Percentiles rank a stretch among this genome's conserved stretches.
phyloP scores from a whole-genome alignment of 2,113 vertebrate species.

The Xiphophorus maculatus region DNA sequence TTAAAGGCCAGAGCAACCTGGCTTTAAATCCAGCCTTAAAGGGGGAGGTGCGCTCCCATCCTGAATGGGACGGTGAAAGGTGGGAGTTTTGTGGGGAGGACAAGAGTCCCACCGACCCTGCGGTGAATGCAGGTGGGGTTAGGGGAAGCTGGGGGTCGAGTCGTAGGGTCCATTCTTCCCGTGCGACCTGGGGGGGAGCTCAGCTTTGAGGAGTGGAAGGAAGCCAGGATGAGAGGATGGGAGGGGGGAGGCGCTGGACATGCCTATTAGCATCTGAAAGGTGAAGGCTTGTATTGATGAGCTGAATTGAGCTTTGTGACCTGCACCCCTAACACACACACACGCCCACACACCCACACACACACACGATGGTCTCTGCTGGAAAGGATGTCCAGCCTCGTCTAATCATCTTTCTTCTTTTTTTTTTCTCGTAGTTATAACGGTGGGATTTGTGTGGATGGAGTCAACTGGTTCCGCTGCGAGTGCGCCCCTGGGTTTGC shows the following conservation, averaged over 20 bases:
- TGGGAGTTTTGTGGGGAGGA: slow-evolving; percentile 39
- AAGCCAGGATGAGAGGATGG: slow-evolving; percentile 67
- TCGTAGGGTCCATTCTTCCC: slow-evolving; percentile 68
- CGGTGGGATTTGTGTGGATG: slow-evolving; percentile 93
- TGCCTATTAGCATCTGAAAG: slow-evolving; percentile 80
- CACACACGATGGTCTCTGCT: slow-evolving; percentile 57
- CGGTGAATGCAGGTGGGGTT: slow-evolving; percentile 66
- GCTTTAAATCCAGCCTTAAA: slow-evolving; percentile 76
- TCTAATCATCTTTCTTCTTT: slow-evolving; percentile 29
- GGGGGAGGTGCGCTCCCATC: slow-evolving; percentile 23
- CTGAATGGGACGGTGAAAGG: slow-evolving; percentile 64
- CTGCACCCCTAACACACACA: slow-evolving; percentile 11
- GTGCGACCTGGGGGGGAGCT: slow-evolving; percentile 69
- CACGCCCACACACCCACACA: slow-evolving; percentile 23
- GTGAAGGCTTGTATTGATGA: slow-evolving; percentile 77
- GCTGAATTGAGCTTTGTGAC: slow-evolving; percentile 62
- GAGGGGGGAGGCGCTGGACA: slow-evolving; percentile 64
- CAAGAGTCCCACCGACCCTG: slow-evolving; percentile 61
- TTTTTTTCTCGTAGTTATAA: slow-evolving; percentile 86
- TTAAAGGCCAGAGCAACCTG: slow-evolving; percentile 70
- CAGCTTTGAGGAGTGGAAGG: slow-evolving; percentile 65
- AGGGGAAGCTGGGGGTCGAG: slow-evolving; percentile 33
- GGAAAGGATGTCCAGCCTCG: slow-evolving; percentile 49
- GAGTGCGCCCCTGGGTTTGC: slow-evolving; percentile 94
- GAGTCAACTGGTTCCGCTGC: slow-evolving; percentile 97